Base-by-base conservation (phyloP, 2,888 invertebrate genomes). In the Coelinius sp. region DNA sequence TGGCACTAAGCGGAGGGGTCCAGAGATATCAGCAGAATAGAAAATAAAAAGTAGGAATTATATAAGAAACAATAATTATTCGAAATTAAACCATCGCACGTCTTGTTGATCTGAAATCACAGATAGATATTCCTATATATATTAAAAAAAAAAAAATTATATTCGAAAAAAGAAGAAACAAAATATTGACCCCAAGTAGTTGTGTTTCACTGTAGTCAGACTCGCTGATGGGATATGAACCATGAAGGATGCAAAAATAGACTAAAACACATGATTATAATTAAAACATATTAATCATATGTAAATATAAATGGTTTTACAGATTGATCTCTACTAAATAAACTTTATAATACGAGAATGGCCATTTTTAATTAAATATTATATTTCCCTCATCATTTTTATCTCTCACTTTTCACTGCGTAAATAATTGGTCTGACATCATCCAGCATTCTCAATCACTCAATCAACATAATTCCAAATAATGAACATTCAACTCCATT, bases 241-340 rank as follows among this genome's bases (percentile, higher is more conserved):
- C 31, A 31, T 6, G 31, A 31, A 8, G 31, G 31, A 6, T 8
- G 31, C 8, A 31, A 49, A 49, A 20, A 49, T 41, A n/a, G 17
- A 44, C 14, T 14, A 14, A 17, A 64, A 20, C 64, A 64, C 12
- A 20, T n/a, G 74, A 49, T 80, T 83, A 79, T 84, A 84, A 85
- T 80, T 85, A 85, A 85, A 85, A 84, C 84, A 85, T 85, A 83
- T 85, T 85, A 84, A 85, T 85, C 79, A 82, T 85, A 85, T 85
- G 85, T 82, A 85, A 85, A 85, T 85, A 85, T 85, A 85, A 85
- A 85, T 85, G 83, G 81, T 84, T 84, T 85, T 85, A 85, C 84
- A 85, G 81, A 80, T 79, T 85, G 80, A 79, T 81, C 70, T 70
- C 80, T 83, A 85, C 82, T 80, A 83, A 85, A 84, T 85, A 77